phyloP scores from a whole-genome alignment of 2,888 invertebrate genomes.

The Apotomis capreana region DNA sequence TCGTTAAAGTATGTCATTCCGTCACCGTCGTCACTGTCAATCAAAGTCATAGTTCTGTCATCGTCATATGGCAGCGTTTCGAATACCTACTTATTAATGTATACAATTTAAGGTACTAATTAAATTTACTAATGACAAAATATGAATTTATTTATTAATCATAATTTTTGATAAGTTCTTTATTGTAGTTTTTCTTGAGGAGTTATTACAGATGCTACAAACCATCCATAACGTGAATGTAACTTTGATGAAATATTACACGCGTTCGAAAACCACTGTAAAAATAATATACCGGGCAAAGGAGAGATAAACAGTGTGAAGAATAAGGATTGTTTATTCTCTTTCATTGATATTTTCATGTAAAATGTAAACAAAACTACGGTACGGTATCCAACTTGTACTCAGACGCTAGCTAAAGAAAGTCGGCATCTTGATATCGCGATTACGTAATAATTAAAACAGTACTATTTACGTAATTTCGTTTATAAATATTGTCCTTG shows the following conservation, averaged over 20 bases:
- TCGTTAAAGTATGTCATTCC: no score
- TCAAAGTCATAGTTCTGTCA: background rate
- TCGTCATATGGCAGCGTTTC: background rate
- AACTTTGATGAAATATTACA: background rate
- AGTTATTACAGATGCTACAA: background rate
- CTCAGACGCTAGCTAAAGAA: background rate
- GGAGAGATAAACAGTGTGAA: slow-evolving; percentile 1
- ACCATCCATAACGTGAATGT: no score
- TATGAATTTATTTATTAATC: background rate
- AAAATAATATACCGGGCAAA: background rate
- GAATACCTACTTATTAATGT: background rate
- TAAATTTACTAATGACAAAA: background rate
- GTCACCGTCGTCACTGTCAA: no score
- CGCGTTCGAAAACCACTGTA: slow-evolving; percentile 22
- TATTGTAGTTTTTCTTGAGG: background rate
- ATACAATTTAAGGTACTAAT: background rate
- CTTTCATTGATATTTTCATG: slow-evolving; percentile 11
- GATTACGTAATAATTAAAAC: slow-evolving; percentile 47
- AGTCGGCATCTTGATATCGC: slow-evolving; percentile 1
- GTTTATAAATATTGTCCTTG: slow-evolving; percentile 48
- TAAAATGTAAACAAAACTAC: slow-evolving; percentile 17
- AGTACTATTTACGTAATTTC: slow-evolving; percentile 45
- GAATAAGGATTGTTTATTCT: background rate
- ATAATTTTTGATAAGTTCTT: no score
- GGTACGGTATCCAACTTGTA: background rate